A percentile compares a stretch with the other conserved stretches of the same genome.
Evolutionary conservation across 2,113 vertebrate species (phyloP).

Genomic region (Pithys albifrons): DNA sequence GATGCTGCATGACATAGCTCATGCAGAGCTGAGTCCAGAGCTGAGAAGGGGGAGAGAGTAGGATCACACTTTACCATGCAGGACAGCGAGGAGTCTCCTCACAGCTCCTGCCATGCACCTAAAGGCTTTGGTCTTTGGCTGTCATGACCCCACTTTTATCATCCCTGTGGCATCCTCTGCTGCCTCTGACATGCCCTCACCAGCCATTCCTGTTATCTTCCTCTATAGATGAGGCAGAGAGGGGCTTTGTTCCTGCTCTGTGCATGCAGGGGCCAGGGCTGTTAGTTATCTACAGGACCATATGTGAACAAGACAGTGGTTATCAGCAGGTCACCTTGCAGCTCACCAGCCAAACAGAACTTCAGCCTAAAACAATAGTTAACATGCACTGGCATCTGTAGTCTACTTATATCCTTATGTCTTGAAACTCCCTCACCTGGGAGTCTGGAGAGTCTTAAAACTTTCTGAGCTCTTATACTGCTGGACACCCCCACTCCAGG

Average conservation of each 20-base stretch:
- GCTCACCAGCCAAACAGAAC: not conserved
- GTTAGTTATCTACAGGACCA: constrained; percentile 3
- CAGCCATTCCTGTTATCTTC: not conserved
- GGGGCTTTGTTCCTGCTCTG: not conserved
- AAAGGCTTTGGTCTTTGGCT: not conserved
- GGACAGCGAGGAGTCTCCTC: not conserved
- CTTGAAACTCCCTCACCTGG: not conserved
- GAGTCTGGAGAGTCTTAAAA: not conserved
- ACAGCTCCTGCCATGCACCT: not conserved
- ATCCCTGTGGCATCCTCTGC: not conserved
- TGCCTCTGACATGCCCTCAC: not conserved
- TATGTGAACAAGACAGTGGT: not conserved
- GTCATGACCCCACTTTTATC: not conserved
- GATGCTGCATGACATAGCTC: not conserved
- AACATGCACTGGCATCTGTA: not conserved
- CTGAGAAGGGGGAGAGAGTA: not conserved
- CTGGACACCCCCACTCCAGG: not conserved
- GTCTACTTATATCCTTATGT: not conserved
- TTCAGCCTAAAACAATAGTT: not conserved
- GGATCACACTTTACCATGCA: not conserved
- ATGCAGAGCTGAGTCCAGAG: not conserved
- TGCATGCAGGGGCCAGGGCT: rapidly evolving
- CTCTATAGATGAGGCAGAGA: not conserved
- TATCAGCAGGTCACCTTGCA: not conserved
- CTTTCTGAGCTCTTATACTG: not conserved